A percentile compares a stretch with the other conserved stretches of the same genome.
These are phyloP conservation scores for Emys orbicularis DNA, from an alignment of 2,797 vertebrate species.

Conservation along the genomic window DNA sequence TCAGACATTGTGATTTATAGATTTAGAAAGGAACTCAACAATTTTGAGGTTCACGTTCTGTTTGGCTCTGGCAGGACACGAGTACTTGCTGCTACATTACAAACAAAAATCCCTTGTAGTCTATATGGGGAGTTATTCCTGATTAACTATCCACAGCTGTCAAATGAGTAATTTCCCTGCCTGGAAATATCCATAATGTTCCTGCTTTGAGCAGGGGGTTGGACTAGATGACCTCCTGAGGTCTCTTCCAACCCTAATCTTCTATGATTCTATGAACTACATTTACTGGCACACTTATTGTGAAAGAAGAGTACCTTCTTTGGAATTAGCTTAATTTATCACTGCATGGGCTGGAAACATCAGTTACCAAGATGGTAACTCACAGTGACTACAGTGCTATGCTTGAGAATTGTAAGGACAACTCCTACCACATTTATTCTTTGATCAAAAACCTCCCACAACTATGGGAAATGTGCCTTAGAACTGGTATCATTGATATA, in stretches of 20 bases:
- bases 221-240: too few species aligned
- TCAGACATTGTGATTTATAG: background rate
- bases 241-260: too few species aligned
- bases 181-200: conserved; percentile 24
- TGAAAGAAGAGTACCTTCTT: background rate
- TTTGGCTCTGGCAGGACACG: background rate
- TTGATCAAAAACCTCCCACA: background rate
- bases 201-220: too few species aligned
- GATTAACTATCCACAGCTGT: conserved; percentile 39
- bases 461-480: background rate
- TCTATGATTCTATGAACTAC: background rate
- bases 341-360: background rate
- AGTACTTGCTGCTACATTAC: background rate
- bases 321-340: background rate
- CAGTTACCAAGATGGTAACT: background rate
- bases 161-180: conserved; percentile 37
- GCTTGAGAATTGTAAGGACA: background rate
- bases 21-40: background rate
- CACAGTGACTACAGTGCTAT: background rate
- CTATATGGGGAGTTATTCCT: background rate
- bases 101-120: background rate
- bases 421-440: background rate
- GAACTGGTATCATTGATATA: background rate
- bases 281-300: background rate
- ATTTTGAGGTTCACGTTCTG: background rate